Base-by-base conservation (phyloP, 2,888 invertebrate genomes). In the Tanytarsus gracilentus region DNA sequence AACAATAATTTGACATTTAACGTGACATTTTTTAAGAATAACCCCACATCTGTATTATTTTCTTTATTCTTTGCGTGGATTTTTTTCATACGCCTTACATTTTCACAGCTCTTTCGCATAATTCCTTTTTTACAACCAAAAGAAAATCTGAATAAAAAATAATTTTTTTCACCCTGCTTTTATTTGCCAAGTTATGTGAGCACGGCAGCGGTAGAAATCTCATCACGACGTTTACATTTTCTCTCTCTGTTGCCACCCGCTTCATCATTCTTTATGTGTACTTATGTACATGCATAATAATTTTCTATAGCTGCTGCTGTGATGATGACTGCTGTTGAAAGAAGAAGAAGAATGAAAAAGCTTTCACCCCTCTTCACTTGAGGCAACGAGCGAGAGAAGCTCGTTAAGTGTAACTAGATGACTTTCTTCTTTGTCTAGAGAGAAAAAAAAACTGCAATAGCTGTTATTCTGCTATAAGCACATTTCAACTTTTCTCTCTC, bases 351-450 rank as follows among this genome's bases (percentile, higher is more conserved):
- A 27, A 25, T 18, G 33, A 30, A 33, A 52, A 30, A 52, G 52
- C 30, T 30, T 52, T 52, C 52, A 50, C 50, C 50, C 50, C n/a
- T 33, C 33, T 5, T 21, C 21, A 18, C 44, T 55, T 55, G 40
- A 55, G 27, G 55, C 40, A 36, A 53, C 8, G n/a, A 49, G n/a
- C n/a, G 23, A 18, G 25, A 23, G 44, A 56, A 56, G 26, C 56
- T 56, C 56, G 56, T 56, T 56, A 56, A 56, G 44, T 56, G 56
- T 56, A 56, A 56, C 56, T 56, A 56, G 56, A 56, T 56, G 56
- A 56, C 56, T 56, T 56, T 56, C 44, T 40, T 56, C 56, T 56
- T 39, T 39, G 29, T 48, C 27, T 53, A 23, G n/a, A n/a, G n/a
- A n/a, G n/a, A n/a, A n/a, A n/a, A n/a, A n/a, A n/a, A n/a, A n/a